These are phyloP conservation scores for Pelobates cultripes DNA, from an alignment of 2,797 vertebrate species.

Conservation along the genomic window DNA sequence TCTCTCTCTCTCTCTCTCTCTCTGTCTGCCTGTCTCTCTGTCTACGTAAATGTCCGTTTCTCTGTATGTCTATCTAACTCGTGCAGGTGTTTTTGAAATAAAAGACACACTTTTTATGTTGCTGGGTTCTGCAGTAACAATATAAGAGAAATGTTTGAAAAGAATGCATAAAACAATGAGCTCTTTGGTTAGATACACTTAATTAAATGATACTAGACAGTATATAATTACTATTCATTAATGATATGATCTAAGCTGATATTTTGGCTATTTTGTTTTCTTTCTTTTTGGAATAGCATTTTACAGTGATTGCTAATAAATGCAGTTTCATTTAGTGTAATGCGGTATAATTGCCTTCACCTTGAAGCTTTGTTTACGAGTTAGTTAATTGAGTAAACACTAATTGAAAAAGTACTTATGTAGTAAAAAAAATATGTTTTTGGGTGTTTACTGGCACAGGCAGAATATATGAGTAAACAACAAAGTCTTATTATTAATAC, in stretches of 20 bases:
- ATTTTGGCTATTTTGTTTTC: neutral
- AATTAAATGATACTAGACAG: neutral
- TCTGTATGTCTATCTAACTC: no score
- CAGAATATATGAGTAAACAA: neutral
- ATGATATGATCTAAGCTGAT: neutral
- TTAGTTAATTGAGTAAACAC: neutral
- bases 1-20: no score
- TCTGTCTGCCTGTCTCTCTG: no score
- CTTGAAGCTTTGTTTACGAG: neutral
- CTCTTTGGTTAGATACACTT: neutral
- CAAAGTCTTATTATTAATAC: no score
- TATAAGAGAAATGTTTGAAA: no score
- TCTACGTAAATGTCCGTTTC: no score
- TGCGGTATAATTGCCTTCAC: neutral
- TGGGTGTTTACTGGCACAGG: neutral
- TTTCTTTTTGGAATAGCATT: neutral
- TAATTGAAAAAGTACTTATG: constrained; percentile 1
- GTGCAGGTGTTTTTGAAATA: no score
- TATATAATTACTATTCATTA: neutral
- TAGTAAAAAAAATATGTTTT: neutral
- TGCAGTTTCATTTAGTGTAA: neutral
- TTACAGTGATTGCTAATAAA: neutral
- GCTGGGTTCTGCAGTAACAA: no score
- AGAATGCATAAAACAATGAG: no score
- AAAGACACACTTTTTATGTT: no score